Conservation (phyloP, 2,797 vertebrate genomes). For the Gallinago solitaria region DNA sequence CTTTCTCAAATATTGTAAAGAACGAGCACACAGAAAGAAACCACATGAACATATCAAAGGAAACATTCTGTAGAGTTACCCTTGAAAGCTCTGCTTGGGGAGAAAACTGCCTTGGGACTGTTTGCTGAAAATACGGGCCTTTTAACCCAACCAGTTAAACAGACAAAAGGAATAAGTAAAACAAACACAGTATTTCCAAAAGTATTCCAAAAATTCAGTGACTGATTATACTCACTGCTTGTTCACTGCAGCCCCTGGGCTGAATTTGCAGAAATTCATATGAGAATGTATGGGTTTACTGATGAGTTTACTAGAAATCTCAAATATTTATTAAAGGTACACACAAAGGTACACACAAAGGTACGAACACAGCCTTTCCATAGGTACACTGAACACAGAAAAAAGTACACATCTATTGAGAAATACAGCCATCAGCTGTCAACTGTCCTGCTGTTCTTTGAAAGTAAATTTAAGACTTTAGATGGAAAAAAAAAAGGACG, state of each 20-base stretch:
- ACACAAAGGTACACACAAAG: background rate
- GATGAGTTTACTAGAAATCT: background rate
- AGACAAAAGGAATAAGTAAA: slow-evolving; percentile 41
- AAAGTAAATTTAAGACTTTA: slow-evolving; percentile 9
- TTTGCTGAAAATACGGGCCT: background rate
- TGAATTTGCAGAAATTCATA: background rate
- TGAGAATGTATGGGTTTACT: background rate
- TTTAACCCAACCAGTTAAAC: slow-evolving; percentile 6
- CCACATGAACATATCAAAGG: background rate
- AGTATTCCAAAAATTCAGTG: background rate
- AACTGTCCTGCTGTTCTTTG: background rate
- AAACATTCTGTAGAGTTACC: background rate
- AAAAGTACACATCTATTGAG: background rate
- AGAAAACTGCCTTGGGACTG: background rate
- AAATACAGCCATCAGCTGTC: slow-evolving; percentile 2
- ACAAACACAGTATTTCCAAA: background rate
- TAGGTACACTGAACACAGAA: background rate
- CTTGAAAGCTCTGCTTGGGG: background rate
- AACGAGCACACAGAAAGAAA: background rate
- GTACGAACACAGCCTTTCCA: background rate
- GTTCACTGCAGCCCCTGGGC: background rate
- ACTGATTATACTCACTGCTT: background rate
- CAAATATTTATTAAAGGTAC: background rate
- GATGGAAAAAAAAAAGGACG: background rate
- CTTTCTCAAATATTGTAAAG: background rate